Evolutionary conservation across 2,888 invertebrate genomes (phyloP), one percentile per base, ranked within the genome.

Genomic region (Drosophila antonietae): DNA sequence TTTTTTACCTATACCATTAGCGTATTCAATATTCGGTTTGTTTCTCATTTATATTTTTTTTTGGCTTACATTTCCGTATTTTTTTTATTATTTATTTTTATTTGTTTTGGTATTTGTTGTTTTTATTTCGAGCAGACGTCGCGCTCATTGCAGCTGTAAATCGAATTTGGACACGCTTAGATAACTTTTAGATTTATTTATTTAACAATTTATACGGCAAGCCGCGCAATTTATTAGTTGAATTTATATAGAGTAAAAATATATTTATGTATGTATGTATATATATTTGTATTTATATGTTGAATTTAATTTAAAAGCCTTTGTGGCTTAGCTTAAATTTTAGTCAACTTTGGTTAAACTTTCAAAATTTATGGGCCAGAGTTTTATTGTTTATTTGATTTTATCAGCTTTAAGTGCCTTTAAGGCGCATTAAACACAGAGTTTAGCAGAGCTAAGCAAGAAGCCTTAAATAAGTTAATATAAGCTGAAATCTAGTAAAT

Each of bases 171-270:
- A 80, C 81, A 82, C 87, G 82, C 87, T 86, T 86, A 81, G 87
- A 80, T 86, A 83, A 75, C 84, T 82, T 86, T 82, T 61, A 83
- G 87, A 82, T 82, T 82, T 86, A 86, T 86, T 86, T 86, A 78
- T 81, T 83, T 86, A 69, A 71, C 72, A 70, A 86, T 86, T 78
- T 70, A 70, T 67, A 57, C 72, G 78, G 66, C 75, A 61, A 75
- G 69, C 68, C 67, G 51, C 44, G 57, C 81, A 68, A 87, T 78
- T 87, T 87, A 83, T 81, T 69, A 63, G 67, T 62, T 31, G 28
- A 39, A 55, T 23, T 37, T 15, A 33, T 12, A 31, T 2, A 49
- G 47, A 20, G 18, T 20, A 52, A 20, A 35, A 12, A 33, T 33
- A 51, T 51, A 33, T 46, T 57, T 62, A 44, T 61, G 3, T 35